Evolutionary conservation across 2,888 invertebrate genomes (phyloP), one percentile per base, ranked within the genome.

Genomic region (Linnaemya tessellans): DNA sequence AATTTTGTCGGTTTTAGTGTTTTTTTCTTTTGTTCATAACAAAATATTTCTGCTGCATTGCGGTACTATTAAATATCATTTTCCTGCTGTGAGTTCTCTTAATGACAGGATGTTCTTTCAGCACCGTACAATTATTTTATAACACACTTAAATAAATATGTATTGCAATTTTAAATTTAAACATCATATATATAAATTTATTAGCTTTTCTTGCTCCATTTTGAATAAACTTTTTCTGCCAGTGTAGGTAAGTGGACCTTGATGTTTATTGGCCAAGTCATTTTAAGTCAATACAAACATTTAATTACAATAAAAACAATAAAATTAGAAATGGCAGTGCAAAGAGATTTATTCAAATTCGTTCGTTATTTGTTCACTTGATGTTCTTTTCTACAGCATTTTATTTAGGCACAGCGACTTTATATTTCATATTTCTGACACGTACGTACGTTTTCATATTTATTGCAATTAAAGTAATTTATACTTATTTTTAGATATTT

Each of bases 371-470:
- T 65, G 11, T 51, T 11, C 25, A 18, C n/a, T 35, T 15, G 35
- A 15, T 58, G 30, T 58, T 30, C 30, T 30, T 58, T 13, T 73
- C 30, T 20, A 38, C 41, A 3, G 13, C 22, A 38, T n/a, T 62
- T 22, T 11, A 5, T 51, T 51, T 25, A 25, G 22, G 10, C 13
- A 35, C 35, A 35, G 9, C 8, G 7, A n/a, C 18, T 62, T n/a
- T 35, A 15, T 38, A 70, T 41, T 70, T 18, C 41, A 41, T n/a
- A 70, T 46, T 80, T 73, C 46, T 38, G 41, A 73, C 80, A 73
- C 80, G 71, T 65, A 80, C 71, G 64, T 65, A 71, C 70, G 22
- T 35, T 79, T 54, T 43, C 20, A 64, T 62, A 54, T 71, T 79
- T 51, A 54, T 79, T 79, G n/a, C 30, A 30, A 4, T 43, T 38